These are phyloP conservation scores for Clarias pachynema DNA, from an alignment of 2,797 vertebrate species.

Conservation along the genomic window DNA sequence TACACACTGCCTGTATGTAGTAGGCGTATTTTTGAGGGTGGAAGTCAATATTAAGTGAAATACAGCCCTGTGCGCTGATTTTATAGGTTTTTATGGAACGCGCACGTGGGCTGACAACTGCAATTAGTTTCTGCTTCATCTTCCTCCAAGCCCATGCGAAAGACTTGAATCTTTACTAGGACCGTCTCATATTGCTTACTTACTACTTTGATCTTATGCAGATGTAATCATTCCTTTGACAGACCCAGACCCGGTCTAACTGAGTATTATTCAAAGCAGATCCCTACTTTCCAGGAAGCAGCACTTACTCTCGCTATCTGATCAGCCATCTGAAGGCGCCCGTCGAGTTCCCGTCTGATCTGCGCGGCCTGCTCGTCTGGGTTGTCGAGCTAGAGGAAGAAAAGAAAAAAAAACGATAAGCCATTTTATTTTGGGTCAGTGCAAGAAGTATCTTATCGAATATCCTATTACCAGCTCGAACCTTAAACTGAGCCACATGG, in stretches of 20 bases:
- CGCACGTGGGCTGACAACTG: neutral
- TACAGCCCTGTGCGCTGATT: neutral
- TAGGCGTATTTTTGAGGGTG: constrained; percentile 2
- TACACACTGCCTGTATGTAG: neutral
- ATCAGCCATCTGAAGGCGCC: constrained; percentile 98
- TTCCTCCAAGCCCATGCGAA: neutral
- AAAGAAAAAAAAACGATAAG: neutral
- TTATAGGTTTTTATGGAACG: neutral
- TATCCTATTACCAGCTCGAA: neutral
- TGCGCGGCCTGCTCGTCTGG: constrained; percentile 97
- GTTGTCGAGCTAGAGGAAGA: constrained; percentile 88
- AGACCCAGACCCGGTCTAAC: neutral
- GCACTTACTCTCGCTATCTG: constrained; percentile 91
- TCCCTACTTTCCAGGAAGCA: neutral
- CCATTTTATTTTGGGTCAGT: neutral
- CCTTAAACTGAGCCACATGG: neutral
- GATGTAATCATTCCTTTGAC: neutral
- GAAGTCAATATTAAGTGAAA: constrained; percentile 4
- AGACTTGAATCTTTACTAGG: neutral
- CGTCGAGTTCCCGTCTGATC: constrained; percentile 94
- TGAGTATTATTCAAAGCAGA: neutral
- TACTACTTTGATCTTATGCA: constrained; percentile 24
- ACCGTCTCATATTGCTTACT: neutral
- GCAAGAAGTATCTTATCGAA: neutral
- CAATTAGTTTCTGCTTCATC: neutral